These are phyloP conservation scores for Hydropsyche betteni DNA, from an alignment of 2,888 invertebrate species.

Conservation along the genomic window DNA sequence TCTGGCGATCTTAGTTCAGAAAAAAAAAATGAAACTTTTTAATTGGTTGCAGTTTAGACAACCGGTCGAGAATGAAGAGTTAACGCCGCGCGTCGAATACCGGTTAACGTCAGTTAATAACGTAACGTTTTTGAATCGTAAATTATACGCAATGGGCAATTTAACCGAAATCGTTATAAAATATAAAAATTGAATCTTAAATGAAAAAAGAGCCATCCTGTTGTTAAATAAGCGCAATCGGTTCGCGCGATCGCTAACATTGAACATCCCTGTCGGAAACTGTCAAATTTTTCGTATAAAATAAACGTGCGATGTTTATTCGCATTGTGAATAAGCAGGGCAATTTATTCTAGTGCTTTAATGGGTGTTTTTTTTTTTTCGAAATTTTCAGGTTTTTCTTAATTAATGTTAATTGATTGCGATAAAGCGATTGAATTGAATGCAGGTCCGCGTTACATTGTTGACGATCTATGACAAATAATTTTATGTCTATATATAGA, in stretches of 20 bases:
- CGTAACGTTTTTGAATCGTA: conserved; percentile 24
- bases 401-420: too few species aligned
- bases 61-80: conserved; percentile 21
- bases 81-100: conserved; percentile 29
- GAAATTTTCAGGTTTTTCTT: too few species aligned
- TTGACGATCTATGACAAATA: conserved; percentile 4
- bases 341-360: too few species aligned
- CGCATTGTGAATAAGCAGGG: too few species aligned
- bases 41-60: conserved; percentile 30
- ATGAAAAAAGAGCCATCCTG: background rate
- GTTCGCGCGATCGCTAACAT: background rate
- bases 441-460: background rate
- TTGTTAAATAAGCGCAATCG: background rate
- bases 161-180: background rate
- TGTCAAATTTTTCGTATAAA: too few species aligned
- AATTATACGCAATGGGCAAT: conserved; percentile 29
- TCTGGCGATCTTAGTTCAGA: conserved; percentile 4
- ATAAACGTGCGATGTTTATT: too few species aligned
- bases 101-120: conserved; percentile 26
- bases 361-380: too few species aligned
- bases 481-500: conserved; percentile 1
- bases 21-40: conserved; percentile 25
- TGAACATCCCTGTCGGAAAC: too few species aligned
- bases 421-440: background rate
- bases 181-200: background rate